Conservation (phyloP, 2,797 vertebrate species). For the Manis javanica region DNA sequence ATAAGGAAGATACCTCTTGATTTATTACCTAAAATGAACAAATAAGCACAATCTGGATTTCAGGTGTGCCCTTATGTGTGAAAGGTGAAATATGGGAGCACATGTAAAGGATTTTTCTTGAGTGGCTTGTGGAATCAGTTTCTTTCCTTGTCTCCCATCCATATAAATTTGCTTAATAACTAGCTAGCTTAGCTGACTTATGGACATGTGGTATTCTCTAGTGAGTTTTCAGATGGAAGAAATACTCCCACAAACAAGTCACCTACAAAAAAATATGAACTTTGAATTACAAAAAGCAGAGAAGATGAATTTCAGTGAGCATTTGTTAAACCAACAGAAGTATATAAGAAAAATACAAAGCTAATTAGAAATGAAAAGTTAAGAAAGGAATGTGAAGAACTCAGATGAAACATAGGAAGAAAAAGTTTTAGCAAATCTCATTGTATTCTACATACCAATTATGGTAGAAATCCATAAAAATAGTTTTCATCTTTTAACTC, state of each 20-base stretch:
- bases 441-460: constrained; percentile 50
- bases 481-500: constrained; percentile 48
- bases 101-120: constrained; percentile 50
- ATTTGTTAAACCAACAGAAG: constrained; percentile 63
- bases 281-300: constrained; percentile 72
- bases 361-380: constrained; percentile 54
- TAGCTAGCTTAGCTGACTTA: constrained; percentile 65
- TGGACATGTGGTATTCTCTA: constrained; percentile 41
- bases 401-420: constrained; percentile 40
- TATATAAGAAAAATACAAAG: constrained; percentile 59
- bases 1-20: constrained; percentile 50
- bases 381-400: constrained; percentile 54
- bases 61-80: neutral
- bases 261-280: constrained; percentile 74
- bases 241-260: constrained; percentile 63
- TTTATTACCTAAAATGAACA: constrained; percentile 30
- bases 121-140: constrained; percentile 36
- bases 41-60: constrained; percentile 37
- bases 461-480: constrained; percentile 51
- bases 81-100: constrained; percentile 36
- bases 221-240: constrained; percentile 50
- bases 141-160: constrained; percentile 36
- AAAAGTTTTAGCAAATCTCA: constrained; percentile 57
- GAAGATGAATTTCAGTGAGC: constrained; percentile 64
- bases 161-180: constrained; percentile 57